Evolutionary conservation across 1,140 invertebrate species (phyloP), one percentile per base, ranked within the genome.

Genomic region (Trypoxylus dichotomus): DNA sequence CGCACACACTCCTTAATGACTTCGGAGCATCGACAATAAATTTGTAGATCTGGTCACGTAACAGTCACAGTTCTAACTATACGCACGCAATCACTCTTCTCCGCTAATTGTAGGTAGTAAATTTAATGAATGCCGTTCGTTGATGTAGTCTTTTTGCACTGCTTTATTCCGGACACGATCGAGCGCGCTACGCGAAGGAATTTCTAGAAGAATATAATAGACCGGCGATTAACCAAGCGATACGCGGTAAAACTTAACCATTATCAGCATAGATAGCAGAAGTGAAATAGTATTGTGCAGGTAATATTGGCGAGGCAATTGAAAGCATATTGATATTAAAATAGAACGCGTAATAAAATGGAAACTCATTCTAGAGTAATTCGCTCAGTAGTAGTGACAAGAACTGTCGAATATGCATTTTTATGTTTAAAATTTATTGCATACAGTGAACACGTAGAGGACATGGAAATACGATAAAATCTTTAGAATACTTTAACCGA

Each of bases 51-150:
- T 19, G 47, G 7, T 54, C 47, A 54, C 47, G 47, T 54, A 54
- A 54, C 19, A 54, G 19, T 19, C 47, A 54, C 47, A 54, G 47
- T 54, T 54, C 47, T n/a, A 54, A 54, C n/a, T n/a, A 54, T 19
- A 54, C 15, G 47, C 47, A 54, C 47, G 47, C 47, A 54, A 19
- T 54, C 47, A 19, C 47, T n/a, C 11, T 47, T 19, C 47, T 54
- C 47, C 19, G 47, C 19, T 54, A 54, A 54, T 54, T 54, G 15
- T n/a, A 54, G n/a, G 15, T 54, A 54, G 47, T 54, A 54, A 19
- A 54, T 54, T 54, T 54, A 54, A 54, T 54, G 47, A 54, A 54
- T 19, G 47, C 47, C 47, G 47, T 54, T n/a, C 47, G 47, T 54
- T 54, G 47, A 54, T 54, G 47, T 54, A n/a, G 47, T 15, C 47